A percentile compares a stretch with the other conserved stretches of the same genome.
phyloP scores from a whole-genome alignment of 2,797 vertebrate genomes.

The Schizopygopsis pylzovi region DNA sequence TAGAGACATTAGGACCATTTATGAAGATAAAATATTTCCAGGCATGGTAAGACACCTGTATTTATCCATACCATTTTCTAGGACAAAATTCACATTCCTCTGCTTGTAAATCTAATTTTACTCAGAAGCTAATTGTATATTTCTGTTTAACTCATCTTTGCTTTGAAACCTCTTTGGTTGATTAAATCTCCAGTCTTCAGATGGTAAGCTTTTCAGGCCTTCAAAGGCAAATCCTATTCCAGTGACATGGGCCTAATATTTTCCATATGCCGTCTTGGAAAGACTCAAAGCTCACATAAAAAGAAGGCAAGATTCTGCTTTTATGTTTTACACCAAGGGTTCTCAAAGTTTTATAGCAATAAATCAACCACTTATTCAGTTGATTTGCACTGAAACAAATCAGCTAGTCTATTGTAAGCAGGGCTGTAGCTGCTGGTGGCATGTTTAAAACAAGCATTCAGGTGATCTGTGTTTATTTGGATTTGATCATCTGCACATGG shows the following conservation, averaged over 20 bases:
- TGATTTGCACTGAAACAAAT: neutral
- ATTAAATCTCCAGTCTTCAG: conserved; percentile 56
- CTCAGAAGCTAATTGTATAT: conserved; percentile 32
- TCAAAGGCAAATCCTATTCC: conserved; percentile 76
- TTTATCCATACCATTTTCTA: conserved; percentile 20
- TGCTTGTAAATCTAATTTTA: conserved; percentile 9
- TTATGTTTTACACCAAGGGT: conserved; percentile 20
- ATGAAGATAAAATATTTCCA: neutral
- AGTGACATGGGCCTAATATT: conserved; percentile 78
- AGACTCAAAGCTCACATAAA: conserved; percentile 56
- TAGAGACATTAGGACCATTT: conserved; percentile 28
- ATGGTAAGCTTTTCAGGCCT: conserved; percentile 67
- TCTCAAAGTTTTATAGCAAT: neutral
- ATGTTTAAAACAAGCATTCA: neutral
- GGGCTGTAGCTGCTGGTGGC: neutral
- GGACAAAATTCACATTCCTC: conserved; percentile 7
- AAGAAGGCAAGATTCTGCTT: conserved; percentile 25
- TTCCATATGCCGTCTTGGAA: conserved; percentile 71
- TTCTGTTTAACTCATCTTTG: conserved; percentile 46
- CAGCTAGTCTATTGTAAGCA: neutral
- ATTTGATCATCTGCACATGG: neutral
- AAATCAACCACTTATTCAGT: neutral
- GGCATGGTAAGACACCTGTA: conserved; percentile 3
- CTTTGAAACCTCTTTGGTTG: conserved; percentile 45
- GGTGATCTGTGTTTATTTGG: neutral